These are phyloP conservation scores for Nemapogon koenigi DNA, from an alignment of 2,888 invertebrate genomes.

Conservation along the genomic window DNA sequence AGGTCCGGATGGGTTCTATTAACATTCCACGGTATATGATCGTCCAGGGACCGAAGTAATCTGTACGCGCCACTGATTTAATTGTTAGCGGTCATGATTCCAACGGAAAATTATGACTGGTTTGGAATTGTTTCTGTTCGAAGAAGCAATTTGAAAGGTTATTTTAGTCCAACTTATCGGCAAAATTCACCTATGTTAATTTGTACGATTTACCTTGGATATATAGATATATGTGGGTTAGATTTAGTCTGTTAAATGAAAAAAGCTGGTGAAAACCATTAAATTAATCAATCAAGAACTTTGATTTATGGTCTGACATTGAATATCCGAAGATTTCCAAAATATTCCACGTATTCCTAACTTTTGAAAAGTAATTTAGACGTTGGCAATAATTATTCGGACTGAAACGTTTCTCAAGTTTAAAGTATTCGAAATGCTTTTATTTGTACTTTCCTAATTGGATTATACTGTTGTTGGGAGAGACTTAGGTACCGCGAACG, in stretches of 20 bases:
- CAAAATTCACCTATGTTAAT: background rate
- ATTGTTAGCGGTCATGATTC: conserved; percentile 55
- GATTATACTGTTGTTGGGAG: conserved; percentile 9
- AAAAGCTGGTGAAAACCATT: too few relatives aligned
- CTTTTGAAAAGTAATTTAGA: too few relatives aligned
- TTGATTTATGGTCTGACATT: too few relatives aligned
- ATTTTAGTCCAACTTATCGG: too few relatives aligned
- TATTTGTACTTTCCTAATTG: conserved; percentile 6
- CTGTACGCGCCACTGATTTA: conserved; percentile 35
- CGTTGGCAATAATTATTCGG: conserved; percentile 2
- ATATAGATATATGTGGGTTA: too few relatives aligned
- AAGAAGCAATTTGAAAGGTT: too few relatives aligned
- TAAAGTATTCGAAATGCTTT: conserved; percentile 5
- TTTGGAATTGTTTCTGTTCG: too few relatives aligned
- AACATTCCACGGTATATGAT: conserved; percentile 47
- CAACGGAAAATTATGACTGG: conserved; percentile 24
- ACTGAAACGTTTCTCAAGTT: conserved; percentile 2
- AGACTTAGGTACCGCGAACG: conserved; percentile 8
- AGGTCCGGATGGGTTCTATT: conserved; percentile 25
- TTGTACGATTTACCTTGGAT: too few relatives aligned
- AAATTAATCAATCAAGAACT: too few relatives aligned
- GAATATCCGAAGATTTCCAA: too few relatives aligned
- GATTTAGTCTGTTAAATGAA: too few relatives aligned
- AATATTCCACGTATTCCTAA: too few relatives aligned
- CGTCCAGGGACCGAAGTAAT: conserved; percentile 40